These are phyloP conservation scores for Chaetodon trifascialis DNA, from an alignment of 2,113 vertebrate species.

Conservation along the genomic window DNA sequence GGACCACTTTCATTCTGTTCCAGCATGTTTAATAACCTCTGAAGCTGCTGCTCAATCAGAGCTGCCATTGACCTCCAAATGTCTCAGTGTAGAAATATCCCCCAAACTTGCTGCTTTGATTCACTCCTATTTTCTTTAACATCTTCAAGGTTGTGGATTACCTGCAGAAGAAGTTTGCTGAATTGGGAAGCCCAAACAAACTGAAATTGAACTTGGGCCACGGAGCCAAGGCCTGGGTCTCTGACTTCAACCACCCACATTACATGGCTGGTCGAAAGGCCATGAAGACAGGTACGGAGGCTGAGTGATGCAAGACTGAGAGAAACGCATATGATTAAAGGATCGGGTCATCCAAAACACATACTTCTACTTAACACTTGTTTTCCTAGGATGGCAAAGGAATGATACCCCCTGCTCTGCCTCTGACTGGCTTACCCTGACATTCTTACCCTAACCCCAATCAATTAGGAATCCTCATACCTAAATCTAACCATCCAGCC, in stretches of 20 bases:
- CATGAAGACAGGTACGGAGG: slow-evolving; percentile 90
- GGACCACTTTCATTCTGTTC: no score
- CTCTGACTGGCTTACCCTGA: no score
- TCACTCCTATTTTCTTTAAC: background rate
- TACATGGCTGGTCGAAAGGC: slow-evolving; percentile 95
- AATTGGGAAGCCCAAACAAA: slow-evolving; percentile 92
- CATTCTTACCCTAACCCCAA: no score
- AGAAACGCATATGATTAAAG: background rate
- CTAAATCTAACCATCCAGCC: no score
- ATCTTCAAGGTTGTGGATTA: slow-evolving; percentile 87
- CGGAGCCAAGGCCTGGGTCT: slow-evolving; percentile 96
- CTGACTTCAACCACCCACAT: slow-evolving; percentile 97
- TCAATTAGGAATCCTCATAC: no score
- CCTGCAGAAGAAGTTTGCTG: slow-evolving; percentile 89
- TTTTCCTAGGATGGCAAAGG: no score
- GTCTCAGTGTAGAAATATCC: background rate
- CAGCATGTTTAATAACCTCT: background rate
- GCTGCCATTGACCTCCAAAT: background rate
- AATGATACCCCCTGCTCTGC: no score
- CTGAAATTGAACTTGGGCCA: slow-evolving; percentile 89
- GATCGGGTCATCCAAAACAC: background rate
- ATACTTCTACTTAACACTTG: background rate
- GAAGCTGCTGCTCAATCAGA: background rate
- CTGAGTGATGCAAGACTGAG: background rate
- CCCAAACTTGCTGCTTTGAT: background rate